Conservation (phyloP, 1,140 invertebrate genomes). For the Nasonia vitripennis region DNA sequence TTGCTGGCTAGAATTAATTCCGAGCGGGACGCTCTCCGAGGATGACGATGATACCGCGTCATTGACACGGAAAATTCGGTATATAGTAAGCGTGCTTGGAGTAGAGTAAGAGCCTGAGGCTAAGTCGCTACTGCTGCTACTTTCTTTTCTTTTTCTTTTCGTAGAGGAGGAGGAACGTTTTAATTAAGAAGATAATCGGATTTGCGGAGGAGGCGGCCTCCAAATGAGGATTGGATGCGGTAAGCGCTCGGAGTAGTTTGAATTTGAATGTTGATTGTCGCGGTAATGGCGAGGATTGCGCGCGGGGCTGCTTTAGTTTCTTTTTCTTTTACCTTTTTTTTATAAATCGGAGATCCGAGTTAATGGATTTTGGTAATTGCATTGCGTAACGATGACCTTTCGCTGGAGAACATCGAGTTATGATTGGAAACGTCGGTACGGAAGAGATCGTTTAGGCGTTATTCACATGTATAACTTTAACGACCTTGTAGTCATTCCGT, state of each 20-base stretch:
- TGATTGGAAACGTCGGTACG: too few species aligned
- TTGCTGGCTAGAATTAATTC: constrained; percentile 30
- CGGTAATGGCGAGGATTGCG: constrained; percentile 4
- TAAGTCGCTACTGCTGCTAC: background rate
- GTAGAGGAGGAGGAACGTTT: background rate
- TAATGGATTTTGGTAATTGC: background rate
- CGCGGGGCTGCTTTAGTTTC: too few species aligned
- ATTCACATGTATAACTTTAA: too few species aligned
- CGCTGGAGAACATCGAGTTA: too few species aligned
- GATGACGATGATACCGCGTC: constrained; percentile 3
- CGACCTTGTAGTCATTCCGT: too few species aligned
- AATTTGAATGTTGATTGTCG: constrained; percentile 7
- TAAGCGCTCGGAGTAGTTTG: constrained; percentile 6
- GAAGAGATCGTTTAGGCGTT: too few species aligned
- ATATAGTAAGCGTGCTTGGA: background rate
- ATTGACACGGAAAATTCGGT: constrained; percentile 13
- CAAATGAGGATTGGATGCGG: constrained; percentile 7
- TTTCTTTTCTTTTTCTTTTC: background rate
- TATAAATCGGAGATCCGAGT: background rate
- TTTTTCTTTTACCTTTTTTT: background rate
- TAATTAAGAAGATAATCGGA: constrained; percentile 29
- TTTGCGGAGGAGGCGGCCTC: background rate
- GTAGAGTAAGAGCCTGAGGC: background rate
- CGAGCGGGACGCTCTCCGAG: background rate
- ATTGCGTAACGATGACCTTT: background rate